Evolutionary conservation across 2,888 invertebrate genomes (phyloP), one percentile per base, ranked within the genome.

Genomic region (Sepiola atlantica): DNA sequence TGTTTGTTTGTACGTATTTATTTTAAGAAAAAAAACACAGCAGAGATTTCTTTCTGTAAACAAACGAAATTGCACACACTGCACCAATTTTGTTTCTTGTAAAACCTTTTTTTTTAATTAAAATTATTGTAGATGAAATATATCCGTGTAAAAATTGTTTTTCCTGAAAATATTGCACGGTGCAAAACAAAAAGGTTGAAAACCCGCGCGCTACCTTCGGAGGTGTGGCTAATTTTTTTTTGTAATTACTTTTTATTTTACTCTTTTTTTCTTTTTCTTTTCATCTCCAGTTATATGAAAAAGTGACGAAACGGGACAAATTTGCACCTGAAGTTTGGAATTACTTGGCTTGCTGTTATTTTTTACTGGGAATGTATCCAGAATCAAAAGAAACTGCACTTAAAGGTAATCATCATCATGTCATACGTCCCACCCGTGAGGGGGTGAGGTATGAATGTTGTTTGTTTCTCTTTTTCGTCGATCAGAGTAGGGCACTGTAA

Each of bases 321-420:
- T 98, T 32, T 98, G 98, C 96, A 95, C 97, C 97, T 77, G 98
- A 98, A 96, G 97, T 98, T 16, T 97, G 98, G 93, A 98, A 98
- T 57, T 99, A 99, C 97, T 97, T 99, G 24, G 99, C 99, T 6
- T 99, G 99, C 95, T 99, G 99, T 97, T 99, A 99, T 97, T 99
- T 99, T 97, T 99, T 99, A 97, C 98, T 99, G 96, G 99, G 99
- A 97, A 98, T 98, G 98, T 98, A 98, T 96, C 98, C 98, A 45
- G 98, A 98, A 96, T 97, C 98, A 32, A 98, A 98, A 35, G 98
- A 98, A 95, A 98, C 97, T 61, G 97, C 97, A n/a, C 96, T 97
- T 77, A 97, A 97, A 97, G 97, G 97, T 97, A 92, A 92, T 45
- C 45, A 45, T 45, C 45, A 45, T 45, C 45, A 45, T 45, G 45